A percentile compares a stretch with the other conserved stretches of the same genome.
Evolutionary conservation across 2,113 vertebrate species (phyloP).

Genomic region (Neogobius melanostomus): DNA sequence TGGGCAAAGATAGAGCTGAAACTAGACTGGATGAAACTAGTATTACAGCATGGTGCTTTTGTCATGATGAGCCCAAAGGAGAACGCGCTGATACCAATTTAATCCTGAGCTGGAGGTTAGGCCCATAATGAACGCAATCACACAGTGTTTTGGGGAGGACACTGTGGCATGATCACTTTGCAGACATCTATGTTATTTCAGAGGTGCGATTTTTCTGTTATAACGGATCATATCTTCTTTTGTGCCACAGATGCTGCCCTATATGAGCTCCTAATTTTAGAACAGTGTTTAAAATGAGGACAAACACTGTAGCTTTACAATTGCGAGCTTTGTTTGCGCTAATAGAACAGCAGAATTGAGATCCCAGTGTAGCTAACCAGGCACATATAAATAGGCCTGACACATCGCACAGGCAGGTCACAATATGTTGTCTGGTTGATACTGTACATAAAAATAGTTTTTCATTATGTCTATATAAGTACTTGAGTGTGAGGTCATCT

Average conservation of each 20-base stretch:
- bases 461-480: slow-evolving; percentile 10
- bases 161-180: slow-evolving; percentile 35
- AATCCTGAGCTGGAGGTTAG: slow-evolving; percentile 51
- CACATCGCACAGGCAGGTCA: neutral
- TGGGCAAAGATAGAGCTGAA: slow-evolving; percentile 22
- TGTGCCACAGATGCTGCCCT: slow-evolving; percentile 13
- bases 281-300: slow-evolving; percentile 5
- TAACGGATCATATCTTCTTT: slow-evolving; percentile 3
- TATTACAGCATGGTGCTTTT: slow-evolving; percentile 30
- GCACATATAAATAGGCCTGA: neutral
- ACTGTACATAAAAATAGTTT: neutral
- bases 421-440: neutral
- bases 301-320: neutral
- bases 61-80: slow-evolving; percentile 54
- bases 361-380: neutral
- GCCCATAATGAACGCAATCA: slow-evolving; percentile 51
- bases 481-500: slow-evolving; percentile 19
- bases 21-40: slow-evolving; percentile 30
- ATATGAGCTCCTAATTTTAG: slow-evolving; percentile 12
- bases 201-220: slow-evolving; percentile 15
- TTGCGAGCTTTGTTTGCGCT: neutral
- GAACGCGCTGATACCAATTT: slow-evolving; percentile 53
- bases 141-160: slow-evolving; percentile 26
- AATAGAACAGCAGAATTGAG: slow-evolving; percentile 6
- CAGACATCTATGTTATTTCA: slow-evolving; percentile 30